These are phyloP conservation scores for Drosophila histrio DNA, from an alignment of 2,888 invertebrate genomes.

Conservation along the genomic window DNA sequence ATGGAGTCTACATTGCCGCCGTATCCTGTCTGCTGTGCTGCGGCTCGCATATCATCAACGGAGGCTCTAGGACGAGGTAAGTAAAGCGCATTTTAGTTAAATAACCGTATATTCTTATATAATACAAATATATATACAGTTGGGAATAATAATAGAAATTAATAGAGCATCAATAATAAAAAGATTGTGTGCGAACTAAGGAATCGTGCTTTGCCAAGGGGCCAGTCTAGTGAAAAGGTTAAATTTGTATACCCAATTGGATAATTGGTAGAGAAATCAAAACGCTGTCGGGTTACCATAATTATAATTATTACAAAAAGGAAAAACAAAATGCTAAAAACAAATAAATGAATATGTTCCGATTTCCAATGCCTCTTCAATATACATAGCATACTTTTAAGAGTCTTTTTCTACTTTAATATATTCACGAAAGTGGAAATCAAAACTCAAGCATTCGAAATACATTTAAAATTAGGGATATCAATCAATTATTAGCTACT, in stretches of 20 bases:
- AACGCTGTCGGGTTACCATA: neutral
- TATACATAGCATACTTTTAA: neutral
- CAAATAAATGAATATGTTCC: neutral
- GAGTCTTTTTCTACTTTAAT: neutral
- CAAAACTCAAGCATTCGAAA: neutral
- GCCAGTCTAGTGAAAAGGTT: neutral
- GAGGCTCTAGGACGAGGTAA: conserved; percentile 87
- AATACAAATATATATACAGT: neutral
- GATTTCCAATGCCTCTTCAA: neutral
- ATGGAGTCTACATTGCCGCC: conserved; percentile 80
- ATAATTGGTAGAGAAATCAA: conserved; percentile 11
- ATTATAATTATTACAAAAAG: neutral
- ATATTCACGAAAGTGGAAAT: neutral
- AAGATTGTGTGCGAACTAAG: conserved; percentile 12
- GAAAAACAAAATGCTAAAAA: neutral
- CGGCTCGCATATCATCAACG: conserved; percentile 91
- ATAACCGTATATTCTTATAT: neutral
- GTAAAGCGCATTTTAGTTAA: conserved; percentile 6
- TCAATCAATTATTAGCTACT: neutral
- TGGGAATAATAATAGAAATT: neutral
- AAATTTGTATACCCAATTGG: neutral
- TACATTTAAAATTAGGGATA: neutral
- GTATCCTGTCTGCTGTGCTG: conserved; percentile 81
- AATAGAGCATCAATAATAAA: conserved; percentile 18
- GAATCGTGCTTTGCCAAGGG: conserved; percentile 27